Conservation (phyloP, 2,797 vertebrate species). For the Linurgus olivaceus region DNA sequence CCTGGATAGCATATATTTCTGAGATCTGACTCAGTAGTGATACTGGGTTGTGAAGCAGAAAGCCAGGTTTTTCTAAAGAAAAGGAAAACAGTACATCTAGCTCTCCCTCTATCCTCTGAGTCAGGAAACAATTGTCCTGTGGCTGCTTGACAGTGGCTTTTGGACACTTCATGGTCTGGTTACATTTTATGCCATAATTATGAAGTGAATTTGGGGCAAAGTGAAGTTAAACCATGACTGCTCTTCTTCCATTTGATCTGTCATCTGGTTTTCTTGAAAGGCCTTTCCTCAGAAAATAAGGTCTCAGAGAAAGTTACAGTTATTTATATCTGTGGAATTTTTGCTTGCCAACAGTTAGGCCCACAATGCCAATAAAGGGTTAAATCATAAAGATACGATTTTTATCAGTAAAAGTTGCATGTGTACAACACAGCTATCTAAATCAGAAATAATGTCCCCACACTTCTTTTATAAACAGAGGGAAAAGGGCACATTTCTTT, state of each 20-base stretch:
- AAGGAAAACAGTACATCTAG: neutral
- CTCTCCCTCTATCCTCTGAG: neutral
- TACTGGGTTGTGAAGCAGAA: neutral
- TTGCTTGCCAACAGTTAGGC: neutral
- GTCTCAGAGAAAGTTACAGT: neutral
- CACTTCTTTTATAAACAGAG: neutral
- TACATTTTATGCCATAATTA: neutral
- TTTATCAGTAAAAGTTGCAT: neutral
- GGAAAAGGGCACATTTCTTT: neutral
- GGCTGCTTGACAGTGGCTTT: neutral
- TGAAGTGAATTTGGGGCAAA: neutral
- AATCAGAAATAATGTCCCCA: neutral
- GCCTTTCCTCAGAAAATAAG: neutral
- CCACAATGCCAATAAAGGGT: neutral
- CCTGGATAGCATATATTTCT: neutral
- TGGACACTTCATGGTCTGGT: neutral
- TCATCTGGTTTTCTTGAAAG: neutral
- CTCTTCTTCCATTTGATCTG: neutral
- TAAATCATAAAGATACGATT: neutral
- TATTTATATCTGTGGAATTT: neutral
- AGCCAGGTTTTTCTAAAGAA: neutral
- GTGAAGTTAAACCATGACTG: neutral
- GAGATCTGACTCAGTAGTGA: neutral
- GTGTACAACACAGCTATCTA: neutral
- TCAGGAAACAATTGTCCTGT: neutral